Evolutionary conservation across 1,140 invertebrate genomes (phyloP).

Genomic region (Bursaphelenchus mucronatus): DNA sequence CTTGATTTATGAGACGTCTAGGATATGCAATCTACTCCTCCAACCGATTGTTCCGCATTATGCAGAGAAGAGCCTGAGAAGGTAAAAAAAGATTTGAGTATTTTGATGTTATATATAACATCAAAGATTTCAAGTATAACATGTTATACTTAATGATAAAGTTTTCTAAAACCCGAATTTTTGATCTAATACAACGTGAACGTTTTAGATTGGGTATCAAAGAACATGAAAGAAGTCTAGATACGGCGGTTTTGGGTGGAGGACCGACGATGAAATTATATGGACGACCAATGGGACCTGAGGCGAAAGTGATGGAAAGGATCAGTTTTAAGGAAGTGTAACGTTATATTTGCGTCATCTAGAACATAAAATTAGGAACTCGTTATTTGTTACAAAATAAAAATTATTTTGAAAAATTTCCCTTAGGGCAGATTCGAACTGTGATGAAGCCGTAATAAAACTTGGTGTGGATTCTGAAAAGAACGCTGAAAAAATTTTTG

Average conservation of each 20-base stretch:
- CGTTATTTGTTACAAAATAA: no score
- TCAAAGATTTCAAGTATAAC: no score
- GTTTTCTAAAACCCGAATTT: not conserved
- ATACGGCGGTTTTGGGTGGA: conserved; percentile 29
- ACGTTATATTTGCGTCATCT: not conserved
- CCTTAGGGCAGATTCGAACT: no score
- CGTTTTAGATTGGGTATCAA: conserved; percentile 31
- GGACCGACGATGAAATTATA: conserved; percentile 33
- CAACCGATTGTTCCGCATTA: conserved; percentile 76
- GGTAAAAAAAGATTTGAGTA: conserved; percentile 18
- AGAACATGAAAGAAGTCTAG: conserved; percentile 23
- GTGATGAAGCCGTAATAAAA: no score
- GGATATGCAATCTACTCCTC: conserved; percentile 73
- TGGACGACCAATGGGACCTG: conserved; percentile 28
- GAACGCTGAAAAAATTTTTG: no score
- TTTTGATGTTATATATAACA: no score
- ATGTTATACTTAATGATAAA: not conserved
- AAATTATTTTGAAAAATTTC: no score
- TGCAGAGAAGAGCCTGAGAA: conserved; percentile 27
- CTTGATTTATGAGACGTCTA: conserved; percentile 76
- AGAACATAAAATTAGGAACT: no score
- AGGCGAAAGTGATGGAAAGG: conserved; percentile 27
- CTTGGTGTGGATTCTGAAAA: no score
- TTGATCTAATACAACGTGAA: not conserved
- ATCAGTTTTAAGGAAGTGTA: conserved; percentile 23